Evolutionary conservation across 2,797 vertebrate species (phyloP).

Genomic region (Anniella stebbinsi): DNA sequence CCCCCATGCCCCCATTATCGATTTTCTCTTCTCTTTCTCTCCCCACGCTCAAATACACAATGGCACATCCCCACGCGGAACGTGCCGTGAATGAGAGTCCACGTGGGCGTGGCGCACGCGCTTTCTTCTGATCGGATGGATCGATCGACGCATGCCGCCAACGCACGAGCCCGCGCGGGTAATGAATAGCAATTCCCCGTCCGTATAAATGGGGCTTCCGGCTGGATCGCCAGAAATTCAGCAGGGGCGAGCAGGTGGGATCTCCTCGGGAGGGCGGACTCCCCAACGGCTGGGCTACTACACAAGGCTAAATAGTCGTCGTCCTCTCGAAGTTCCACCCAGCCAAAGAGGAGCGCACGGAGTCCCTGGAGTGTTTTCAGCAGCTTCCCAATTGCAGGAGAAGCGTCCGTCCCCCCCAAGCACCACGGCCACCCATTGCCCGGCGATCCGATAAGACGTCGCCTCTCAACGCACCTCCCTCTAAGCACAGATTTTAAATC

Average conservation of each 20-base stretch:
- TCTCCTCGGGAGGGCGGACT: not conserved
- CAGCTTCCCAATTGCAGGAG: not conserved
- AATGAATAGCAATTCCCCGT: too few species aligned
- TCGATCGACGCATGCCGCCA: not conserved
- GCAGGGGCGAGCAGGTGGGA: not conserved
- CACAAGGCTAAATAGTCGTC: not conserved
- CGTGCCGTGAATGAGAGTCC: conserved; percentile 21
- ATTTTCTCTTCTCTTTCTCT: not conserved
- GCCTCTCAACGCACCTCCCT: not conserved
- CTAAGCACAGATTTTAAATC: not conserved
- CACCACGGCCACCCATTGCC: too few species aligned
- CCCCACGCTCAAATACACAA: not conserved
- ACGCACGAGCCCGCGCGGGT: not conserved
- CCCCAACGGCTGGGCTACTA: not conserved
- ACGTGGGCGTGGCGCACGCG: conserved; percentile 9
- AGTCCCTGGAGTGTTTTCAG: too few species aligned
- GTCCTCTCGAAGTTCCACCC: not conserved
- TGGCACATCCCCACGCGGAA: conserved; percentile 6
- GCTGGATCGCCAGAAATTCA: not conserved
- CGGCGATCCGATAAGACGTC: too few species aligned
- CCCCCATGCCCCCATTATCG: not conserved
- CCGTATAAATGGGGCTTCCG: not conserved
- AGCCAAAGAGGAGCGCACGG: not conserved
- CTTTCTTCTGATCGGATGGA: not conserved
- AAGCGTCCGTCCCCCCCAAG: too few species aligned